Evolutionary conservation across 1,140 invertebrate genomes (phyloP), one percentile per base, ranked within the genome.

Genomic region (Lerema accius): DNA sequence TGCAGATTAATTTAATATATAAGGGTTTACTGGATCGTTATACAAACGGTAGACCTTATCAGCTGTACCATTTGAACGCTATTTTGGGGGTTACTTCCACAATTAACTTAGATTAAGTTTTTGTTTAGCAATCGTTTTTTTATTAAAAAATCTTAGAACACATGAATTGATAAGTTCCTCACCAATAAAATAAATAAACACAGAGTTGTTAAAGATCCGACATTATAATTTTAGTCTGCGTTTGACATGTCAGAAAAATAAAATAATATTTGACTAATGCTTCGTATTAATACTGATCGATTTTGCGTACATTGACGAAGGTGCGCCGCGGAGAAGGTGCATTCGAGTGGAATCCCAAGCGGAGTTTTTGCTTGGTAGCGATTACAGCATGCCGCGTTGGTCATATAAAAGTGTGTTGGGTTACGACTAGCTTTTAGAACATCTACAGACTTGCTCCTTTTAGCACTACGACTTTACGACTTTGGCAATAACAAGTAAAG

Each of bases 341-440:
- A 78, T 66, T 68, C 56, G 46, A 78, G 71, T 65, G 76, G 71
- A 84, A 79, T 78, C 63, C 59, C 60, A 51, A 74, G 66, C 74
- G 70, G 68, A 77, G 76, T 84, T 80, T 81, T 83, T 83, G 74
- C 73, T 70, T 70, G 68, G 80, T 75, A 73, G 77, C 77, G 78
- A 82, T 86, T 86, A 79, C 65, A 60, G 72, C 51, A 74, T 68
- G 73, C 71, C 64, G 74, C 56, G 65, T 66, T 71, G 63, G 70
- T 60, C 53, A 43, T 58, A 73, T 69, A 73, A 63, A 75, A 71
- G 69, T 71, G 69, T 70, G 70, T 80, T 74, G 64, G 67, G 70
- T 85, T 80, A 83, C 19, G 16, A 49, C 55, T 68, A 65, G 66
- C 56, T 66, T 66, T 72, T 63, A 65, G n/a, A 63, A 65, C 14